These are phyloP conservation scores for Lomographa bimaculata DNA, from an alignment of 2,888 invertebrate genomes.

Conservation along the genomic window DNA sequence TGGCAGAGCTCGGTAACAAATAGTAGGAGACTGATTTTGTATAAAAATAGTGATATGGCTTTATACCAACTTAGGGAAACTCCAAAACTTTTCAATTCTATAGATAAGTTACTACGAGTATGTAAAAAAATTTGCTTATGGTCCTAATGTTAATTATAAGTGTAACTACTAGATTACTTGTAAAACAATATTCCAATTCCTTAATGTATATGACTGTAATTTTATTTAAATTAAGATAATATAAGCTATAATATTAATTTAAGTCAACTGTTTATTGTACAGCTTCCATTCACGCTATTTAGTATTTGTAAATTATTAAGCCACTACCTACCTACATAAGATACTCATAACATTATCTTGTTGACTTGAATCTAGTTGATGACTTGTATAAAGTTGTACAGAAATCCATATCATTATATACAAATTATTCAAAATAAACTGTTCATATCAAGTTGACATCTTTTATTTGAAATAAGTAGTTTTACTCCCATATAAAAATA, in stretches of 20 bases:
- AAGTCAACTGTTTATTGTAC: constrained; percentile 74
- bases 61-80: constrained; percentile 67
- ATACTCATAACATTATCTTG: constrained; percentile 79
- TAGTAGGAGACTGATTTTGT: constrained; percentile 83
- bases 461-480: no score
- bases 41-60: constrained; percentile 71
- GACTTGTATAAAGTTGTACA: constrained; percentile 80
- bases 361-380: constrained; percentile 80
- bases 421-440: constrained; percentile 81
- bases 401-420: constrained; percentile 81
- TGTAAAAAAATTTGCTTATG: constrained; percentile 31
- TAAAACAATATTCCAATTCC: constrained; percentile 65
- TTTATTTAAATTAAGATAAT: constrained; percentile 42
- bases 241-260: constrained; percentile 61
- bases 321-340: constrained; percentile 72
- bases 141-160: constrained; percentile 43
- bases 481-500: no score
- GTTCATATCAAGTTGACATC: constrained; percentile 67
- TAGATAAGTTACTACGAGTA: constrained; percentile 29
- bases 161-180: constrained; percentile 49
- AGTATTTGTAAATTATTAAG: constrained; percentile 76
- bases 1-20: constrained; percentile 69
- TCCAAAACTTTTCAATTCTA: constrained; percentile 40
- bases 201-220: constrained; percentile 71
- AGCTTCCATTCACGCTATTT: constrained; percentile 68